Base-by-base conservation (phyloP, 2,888 invertebrate genomes). In the Selenia dentaria region DNA sequence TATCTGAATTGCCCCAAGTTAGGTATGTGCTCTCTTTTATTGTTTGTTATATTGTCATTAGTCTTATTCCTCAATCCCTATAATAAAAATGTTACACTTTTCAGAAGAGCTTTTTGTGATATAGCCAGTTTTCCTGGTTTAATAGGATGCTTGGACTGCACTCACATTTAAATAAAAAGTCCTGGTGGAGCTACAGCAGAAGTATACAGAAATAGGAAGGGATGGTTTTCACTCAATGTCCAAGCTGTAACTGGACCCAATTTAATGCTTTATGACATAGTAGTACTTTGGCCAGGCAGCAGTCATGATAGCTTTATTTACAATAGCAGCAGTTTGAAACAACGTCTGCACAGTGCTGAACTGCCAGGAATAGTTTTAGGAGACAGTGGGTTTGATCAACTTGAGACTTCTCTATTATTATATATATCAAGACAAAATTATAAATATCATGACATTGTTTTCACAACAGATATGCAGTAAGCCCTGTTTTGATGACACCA, bases 221-320 rank as follows among this genome's bases (percentile, higher is more conserved):
- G 60, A 2, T 61, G 39, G 33, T 55, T 55, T 43, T 64, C 54
- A 9, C 43, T 65, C 0, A 63, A 62, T 31, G 57, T 64, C 2
- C 62, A 65, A 24, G 53, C 53, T 24, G 59, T 65, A 1, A 47
- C 57, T 6, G 59, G 58, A 0, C 59, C 65, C 5, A 54, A 62
- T 14, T 37, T 61, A 9, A 47, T 57, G 36, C 59, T 63, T 51
- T 61, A 37, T 26, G 57, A 63, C 47, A 28, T 63, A 25, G 62
- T 59, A 8, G 57, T 54, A 3, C 47, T 57, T 6, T 64, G 63
- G 57, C 60, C 57, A 32, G 62, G 61, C 3, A 50, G 52, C 26
- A 48, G 45, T 1, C 57, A 57, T 32, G 54, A 61, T 10, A 55
- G 45, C 35, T 47, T 51, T 27, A 53, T 58, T 24, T 58, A n/a